Percentiles rank a stretch among this genome's conserved stretches.
Conservation (phyloP, 2,888 invertebrate species). For the Amblyjoppa fuscipennis region DNA sequence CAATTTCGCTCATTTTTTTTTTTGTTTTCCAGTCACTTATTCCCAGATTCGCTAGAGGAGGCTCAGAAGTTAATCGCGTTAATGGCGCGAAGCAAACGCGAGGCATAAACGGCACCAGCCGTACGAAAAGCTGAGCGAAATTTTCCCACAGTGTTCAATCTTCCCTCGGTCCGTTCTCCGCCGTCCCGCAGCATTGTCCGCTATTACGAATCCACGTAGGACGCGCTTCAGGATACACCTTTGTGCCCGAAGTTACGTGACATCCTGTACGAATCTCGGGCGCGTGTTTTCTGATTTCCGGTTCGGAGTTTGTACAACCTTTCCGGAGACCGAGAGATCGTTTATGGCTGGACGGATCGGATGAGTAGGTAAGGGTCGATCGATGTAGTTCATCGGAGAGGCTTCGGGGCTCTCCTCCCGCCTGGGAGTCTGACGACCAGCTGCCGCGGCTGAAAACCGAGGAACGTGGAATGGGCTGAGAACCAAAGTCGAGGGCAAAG, state of each 20-base stretch:
- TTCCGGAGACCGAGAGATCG: constrained; percentile 16
- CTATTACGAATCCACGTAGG: constrained; percentile 12
- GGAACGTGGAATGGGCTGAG: constrained; percentile 4
- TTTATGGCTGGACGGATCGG: constrained; percentile 2
- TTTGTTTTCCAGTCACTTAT: too few species aligned
- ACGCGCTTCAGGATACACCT: constrained; percentile 8
- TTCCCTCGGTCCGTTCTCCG: constrained; percentile 25
- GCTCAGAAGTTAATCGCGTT: too few species aligned
- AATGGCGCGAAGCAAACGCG: too few species aligned
- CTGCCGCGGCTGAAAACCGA: not conserved
- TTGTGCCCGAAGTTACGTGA: constrained; percentile 56
- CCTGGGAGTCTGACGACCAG: not conserved
- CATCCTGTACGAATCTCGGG: constrained; percentile 51
- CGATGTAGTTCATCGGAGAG: constrained; percentile 9
- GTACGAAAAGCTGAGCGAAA: constrained; percentile 5
- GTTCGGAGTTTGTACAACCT: constrained; percentile 42
- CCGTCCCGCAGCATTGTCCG: not conserved
- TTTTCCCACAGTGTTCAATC: constrained; percentile 46
- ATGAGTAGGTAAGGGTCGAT: constrained; percentile 35
- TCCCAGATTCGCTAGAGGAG: too few species aligned
- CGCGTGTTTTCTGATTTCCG: constrained; percentile 59
- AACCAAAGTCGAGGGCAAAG: not conserved
- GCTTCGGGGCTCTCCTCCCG: constrained; percentile 11
- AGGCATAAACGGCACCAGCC: too few species aligned
- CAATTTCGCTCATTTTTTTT: too few species aligned